A percentile compares a stretch with the other conserved stretches of the same genome.
Conservation (phyloP, 2,888 invertebrate genomes). For the Clistopyga incitator region DNA sequence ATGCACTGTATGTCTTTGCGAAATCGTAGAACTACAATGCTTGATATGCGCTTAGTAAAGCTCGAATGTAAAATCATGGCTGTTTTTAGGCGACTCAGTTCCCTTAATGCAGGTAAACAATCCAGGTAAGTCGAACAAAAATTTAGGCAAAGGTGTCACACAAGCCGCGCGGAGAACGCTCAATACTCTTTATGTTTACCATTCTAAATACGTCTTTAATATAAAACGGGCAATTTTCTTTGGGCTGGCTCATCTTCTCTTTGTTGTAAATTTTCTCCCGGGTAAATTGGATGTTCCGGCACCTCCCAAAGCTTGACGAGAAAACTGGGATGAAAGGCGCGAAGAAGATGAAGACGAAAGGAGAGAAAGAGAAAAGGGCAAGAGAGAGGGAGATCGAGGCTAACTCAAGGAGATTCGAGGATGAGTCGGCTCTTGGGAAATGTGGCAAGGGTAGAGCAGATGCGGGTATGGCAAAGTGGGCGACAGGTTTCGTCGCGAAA, state of each 20-base stretch:
- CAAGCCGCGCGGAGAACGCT: conserved; percentile 71
- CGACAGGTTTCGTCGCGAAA: conserved; percentile 44
- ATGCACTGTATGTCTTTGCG: too few species aligned
- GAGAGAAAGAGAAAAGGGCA: not conserved
- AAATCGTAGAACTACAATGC: too few species aligned
- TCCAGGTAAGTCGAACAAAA: conserved; percentile 68
- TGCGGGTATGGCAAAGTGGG: not conserved
- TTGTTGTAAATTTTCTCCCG: conserved; percentile 74
- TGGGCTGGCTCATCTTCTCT: conserved; percentile 63
- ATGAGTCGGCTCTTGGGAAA: conserved; percentile 42
- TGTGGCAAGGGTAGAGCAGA: conserved; percentile 8
- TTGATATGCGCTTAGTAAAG: too few species aligned
- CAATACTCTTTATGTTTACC: conserved; percentile 72
- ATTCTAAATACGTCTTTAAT: conserved; percentile 78
- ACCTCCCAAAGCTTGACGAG: conserved; percentile 46
- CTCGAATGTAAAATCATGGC: too few species aligned
- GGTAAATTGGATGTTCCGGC: conserved; percentile 76
- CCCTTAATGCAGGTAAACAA: conserved; percentile 61
- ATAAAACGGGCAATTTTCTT: conserved; percentile 77
- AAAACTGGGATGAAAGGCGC: conserved; percentile 33
- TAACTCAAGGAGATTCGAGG: conserved; percentile 31
- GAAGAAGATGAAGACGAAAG: conserved; percentile 3
- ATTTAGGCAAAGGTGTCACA: conserved; percentile 67
- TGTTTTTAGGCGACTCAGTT: not conserved
- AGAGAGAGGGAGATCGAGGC: conserved; percentile 29